A percentile compares a stretch with the other conserved stretches of the same genome.
phyloP scores from a whole-genome alignment of 1,140 invertebrate species.

The Drosophila nasuta region DNA sequence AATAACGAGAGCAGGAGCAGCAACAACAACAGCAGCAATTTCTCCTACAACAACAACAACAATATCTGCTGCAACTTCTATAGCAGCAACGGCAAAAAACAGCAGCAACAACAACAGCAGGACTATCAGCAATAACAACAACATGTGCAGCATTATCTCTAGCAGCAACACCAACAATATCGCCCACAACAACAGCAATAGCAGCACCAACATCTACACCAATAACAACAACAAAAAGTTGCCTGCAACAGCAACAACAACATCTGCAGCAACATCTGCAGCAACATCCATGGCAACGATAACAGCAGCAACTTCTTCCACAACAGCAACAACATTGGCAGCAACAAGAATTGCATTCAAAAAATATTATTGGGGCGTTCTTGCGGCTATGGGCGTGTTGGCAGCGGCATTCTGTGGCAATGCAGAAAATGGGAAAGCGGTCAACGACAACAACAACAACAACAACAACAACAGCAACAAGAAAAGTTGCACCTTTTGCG shows the following conservation, averaged over 20 bases:
- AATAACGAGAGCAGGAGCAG: too few relatives aligned
- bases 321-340: not conserved
- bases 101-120: too few relatives aligned
- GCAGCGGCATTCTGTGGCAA: slow-evolving; percentile 24
- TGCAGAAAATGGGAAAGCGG: slow-evolving; percentile 28
- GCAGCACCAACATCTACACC: not conserved
- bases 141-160: too few relatives aligned
- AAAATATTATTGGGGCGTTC: slow-evolving; percentile 52
- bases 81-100: too few relatives aligned
- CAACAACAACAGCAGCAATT: too few relatives aligned
- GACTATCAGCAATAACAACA: too few relatives aligned
- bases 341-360: slow-evolving; percentile 44
- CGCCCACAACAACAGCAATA: too few relatives aligned
- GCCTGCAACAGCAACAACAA: slow-evolving; percentile 6
- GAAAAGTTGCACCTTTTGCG: slow-evolving; percentile 45
- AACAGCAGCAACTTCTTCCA: too few relatives aligned
- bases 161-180: too few relatives aligned
- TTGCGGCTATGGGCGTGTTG: slow-evolving; percentile 25
- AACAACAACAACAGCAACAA: slow-evolving; percentile 12
- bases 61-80: too few relatives aligned
- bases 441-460: slow-evolving; percentile 5
- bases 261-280: not conserved
- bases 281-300: not conserved
- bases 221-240: not conserved
- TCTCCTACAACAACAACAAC: too few relatives aligned